phyloP scores from a whole-genome alignment of 2,113 vertebrate species.

The Corvus moneduloides region DNA sequence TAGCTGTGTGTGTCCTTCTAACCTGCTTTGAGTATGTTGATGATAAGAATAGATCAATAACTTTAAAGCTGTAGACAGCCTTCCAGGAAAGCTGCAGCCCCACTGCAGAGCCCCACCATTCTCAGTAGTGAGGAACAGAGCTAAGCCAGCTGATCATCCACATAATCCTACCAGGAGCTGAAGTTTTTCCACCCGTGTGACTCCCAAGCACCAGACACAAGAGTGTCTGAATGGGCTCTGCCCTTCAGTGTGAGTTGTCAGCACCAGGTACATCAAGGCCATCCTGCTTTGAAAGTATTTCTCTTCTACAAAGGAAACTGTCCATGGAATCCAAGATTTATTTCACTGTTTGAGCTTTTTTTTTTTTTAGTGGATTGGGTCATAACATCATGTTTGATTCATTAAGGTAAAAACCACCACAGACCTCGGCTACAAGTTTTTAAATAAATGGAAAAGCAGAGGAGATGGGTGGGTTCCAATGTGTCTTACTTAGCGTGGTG shows the following conservation, averaged over 20 bases:
- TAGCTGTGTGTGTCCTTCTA: not conserved
- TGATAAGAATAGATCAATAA: slow-evolving; percentile 48
- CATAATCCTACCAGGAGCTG: not conserved
- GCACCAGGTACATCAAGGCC: not conserved
- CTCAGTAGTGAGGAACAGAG: not conserved
- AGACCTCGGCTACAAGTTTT: not conserved
- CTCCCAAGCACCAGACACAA: not conserved
- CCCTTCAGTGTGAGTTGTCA: not conserved
- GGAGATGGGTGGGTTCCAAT: not conserved
- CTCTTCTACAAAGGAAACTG: not conserved
- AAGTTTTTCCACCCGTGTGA: not conserved
- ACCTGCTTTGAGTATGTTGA: not conserved
- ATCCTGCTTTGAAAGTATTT: not conserved
- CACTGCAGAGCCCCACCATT: not conserved
- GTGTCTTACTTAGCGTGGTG: rapidly evolving
- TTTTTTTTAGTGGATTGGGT: not conserved
- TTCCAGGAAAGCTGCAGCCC: slow-evolving; percentile 29
- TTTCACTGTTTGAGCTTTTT: not conserved
- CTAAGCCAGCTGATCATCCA: not conserved
- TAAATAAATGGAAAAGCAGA: not conserved
- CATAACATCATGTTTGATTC: not conserved
- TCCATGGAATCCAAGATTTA: not conserved
- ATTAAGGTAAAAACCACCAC: not conserved
- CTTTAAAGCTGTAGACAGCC: not conserved
- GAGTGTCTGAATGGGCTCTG: not conserved